Percentiles rank a stretch among this genome's conserved stretches.
Conservation (phyloP, 2,113 vertebrate species). For the Rhombomys opimus region DNA sequence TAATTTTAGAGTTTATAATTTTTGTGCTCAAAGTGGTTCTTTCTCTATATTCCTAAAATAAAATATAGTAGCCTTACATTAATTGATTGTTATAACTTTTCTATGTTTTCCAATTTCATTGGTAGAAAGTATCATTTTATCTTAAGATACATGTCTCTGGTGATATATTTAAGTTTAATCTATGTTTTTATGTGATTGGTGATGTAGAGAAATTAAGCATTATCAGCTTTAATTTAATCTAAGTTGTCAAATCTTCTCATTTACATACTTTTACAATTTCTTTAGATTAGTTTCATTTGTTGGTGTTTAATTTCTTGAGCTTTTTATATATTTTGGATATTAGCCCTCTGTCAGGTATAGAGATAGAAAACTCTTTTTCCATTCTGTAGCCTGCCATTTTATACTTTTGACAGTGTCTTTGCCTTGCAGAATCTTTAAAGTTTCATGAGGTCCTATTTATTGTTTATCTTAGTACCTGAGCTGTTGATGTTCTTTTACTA, state of each 20-base stretch:
- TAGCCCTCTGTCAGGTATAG: too few species aligned
- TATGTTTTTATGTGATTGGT: not conserved
- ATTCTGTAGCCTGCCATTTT: too few species aligned
- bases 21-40: not conserved
- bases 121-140: not conserved
- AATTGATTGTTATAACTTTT: not conserved
- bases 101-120: not conserved
- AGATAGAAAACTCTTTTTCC: too few species aligned
- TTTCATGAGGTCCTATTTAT: too few species aligned
- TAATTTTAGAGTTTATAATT: not conserved
- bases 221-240: not conserved
- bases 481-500: too few species aligned
- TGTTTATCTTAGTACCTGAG: too few species aligned
- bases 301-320: too few species aligned
- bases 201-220: not conserved
- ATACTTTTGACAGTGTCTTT: too few species aligned
- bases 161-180: not conserved
- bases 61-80: not conserved
- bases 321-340: too few species aligned
- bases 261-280: not conserved
- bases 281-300: not conserved
- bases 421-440: too few species aligned
- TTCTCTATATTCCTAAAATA: not conserved
- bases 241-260: not conserved
- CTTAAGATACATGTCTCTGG: not conserved